These are phyloP conservation scores for Triplophysa dalaica DNA, from an alignment of 2,113 vertebrate genomes.

Conservation along the genomic window DNA sequence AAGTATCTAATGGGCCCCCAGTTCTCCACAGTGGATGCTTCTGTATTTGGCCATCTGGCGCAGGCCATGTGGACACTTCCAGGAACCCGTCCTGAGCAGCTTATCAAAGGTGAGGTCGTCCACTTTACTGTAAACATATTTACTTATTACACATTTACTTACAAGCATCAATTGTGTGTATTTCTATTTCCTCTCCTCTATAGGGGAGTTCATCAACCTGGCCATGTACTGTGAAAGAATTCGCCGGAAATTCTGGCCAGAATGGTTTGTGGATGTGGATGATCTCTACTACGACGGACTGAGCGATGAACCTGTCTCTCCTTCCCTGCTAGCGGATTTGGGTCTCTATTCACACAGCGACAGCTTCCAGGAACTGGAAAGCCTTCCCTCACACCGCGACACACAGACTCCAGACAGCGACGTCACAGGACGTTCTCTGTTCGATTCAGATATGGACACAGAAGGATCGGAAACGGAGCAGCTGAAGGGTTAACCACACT, in stretches of 20 bases:
- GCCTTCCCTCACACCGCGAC: conserved; percentile 48
- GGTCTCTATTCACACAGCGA: conserved; percentile 92
- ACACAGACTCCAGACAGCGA: conserved; percentile 89
- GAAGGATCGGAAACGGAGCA: conserved; percentile 90
- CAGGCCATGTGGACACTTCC: conserved; percentile 98
- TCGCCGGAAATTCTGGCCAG: conserved; percentile 95
- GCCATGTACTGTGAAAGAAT: conserved; percentile 98
- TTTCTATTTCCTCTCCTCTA: background rate
- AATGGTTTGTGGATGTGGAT: conserved; percentile 93
- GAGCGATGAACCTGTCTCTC: conserved; percentile 75
- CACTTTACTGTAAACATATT: background rate
- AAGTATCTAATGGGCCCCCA: conserved; percentile 95
- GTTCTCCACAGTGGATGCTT: conserved; percentile 89
- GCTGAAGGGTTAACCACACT: conserved; percentile 79
- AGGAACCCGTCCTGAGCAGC: conserved; percentile 89
- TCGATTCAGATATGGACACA: conserved; percentile 96
- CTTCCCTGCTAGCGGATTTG: conserved; percentile 82
- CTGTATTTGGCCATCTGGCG: conserved; percentile 93
- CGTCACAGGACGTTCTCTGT: conserved; percentile 90
- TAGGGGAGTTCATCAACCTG: conserved; percentile 96
- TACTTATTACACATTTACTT: background rate
- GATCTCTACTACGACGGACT: conserved; percentile 84
- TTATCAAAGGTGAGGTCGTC: conserved; percentile 88
- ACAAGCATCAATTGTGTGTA: background rate
- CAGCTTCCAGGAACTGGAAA: conserved; percentile 84